phyloP scores from a whole-genome alignment of 2,797 vertebrate genomes.

The Pelobates cultripes region DNA sequence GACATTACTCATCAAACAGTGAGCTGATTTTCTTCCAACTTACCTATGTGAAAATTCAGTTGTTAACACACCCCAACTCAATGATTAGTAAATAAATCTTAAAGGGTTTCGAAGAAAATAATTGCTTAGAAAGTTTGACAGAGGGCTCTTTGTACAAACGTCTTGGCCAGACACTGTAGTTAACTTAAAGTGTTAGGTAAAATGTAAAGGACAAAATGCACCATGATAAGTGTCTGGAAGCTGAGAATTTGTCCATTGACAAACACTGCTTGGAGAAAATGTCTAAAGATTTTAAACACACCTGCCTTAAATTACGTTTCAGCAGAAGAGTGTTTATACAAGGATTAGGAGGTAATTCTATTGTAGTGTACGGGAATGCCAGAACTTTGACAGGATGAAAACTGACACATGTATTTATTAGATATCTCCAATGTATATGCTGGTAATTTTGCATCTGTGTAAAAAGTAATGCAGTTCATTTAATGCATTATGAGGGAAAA shows the following conservation, averaged over 20 bases:
- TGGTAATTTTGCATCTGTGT: neutral
- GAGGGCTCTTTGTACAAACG: neutral
- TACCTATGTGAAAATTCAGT: too few species aligned
- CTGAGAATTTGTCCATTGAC: conserved; percentile 25
- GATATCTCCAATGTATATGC: conserved; percentile 21
- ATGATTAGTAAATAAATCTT: too few species aligned
- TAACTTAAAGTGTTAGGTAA: conserved; percentile 23
- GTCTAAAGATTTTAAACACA: conserved; percentile 49
- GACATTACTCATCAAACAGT: too few species aligned
- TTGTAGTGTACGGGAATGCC: conserved; percentile 23
- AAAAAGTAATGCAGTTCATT: conserved; percentile 6
- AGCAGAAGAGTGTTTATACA: conserved; percentile 43
- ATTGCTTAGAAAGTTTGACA: too few species aligned
- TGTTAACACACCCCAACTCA: too few species aligned
- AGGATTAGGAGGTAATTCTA: conserved; percentile 41
- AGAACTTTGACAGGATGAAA: conserved; percentile 46
- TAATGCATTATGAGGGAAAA: neutral
- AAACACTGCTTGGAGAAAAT: conserved; percentile 38
- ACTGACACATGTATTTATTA: conserved; percentile 50
- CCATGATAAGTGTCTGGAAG: conserved; percentile 17
- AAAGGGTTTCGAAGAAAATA: neutral
- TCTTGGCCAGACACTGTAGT: conserved; percentile 3
- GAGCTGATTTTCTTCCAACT: too few species aligned
- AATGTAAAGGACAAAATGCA: conserved; percentile 28
- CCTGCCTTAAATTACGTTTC: conserved; percentile 53